Evolutionary conservation across 2,888 invertebrate genomes (phyloP), one percentile per base, ranked within the genome.

Genomic region (Ennomos erosarius): DNA sequence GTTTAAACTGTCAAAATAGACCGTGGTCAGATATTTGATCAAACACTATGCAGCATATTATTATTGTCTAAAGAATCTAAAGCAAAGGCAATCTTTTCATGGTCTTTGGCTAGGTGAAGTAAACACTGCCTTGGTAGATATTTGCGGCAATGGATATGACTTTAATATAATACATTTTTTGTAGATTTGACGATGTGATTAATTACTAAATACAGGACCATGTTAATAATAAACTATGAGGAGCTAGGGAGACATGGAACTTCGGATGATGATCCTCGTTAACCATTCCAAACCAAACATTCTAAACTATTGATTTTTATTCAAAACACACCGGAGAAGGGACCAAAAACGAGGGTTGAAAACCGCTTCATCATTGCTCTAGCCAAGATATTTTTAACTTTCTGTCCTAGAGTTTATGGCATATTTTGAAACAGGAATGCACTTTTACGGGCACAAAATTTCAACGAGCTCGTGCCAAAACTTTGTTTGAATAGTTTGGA

Each of bases 391-490:
- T 35, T 53, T 49, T 49, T 9, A 53, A 12, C 44, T 45, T 34
- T 53, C 10, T 44, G 4, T 16, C 9, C 10, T 36, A 10, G 11
- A 1, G 1, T 9, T 0, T 37, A 59, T 37, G 36, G 34, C n/a
- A 4, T 26, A 49, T 34, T 49, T 39, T 53, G 10, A 12, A 38
- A 8, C 2, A 37, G 4, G 33, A 9, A 11, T 13, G 37, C 34
- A n/a, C 1, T 26, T 26, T 2, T 10, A 12, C 36, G 49, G 39
- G 63, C 61, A 60, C 67, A 63, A 67, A 70, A 70, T 75, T 75
- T 72, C 69, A 80, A 81, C 68, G 75, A 74, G 71, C 73, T 67
- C 76, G 78, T 78, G 80, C 75, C 77, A 61, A 75, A 76, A 72
- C 75, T 75, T 70, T 74, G 71, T 73, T 68, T 74, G 62, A 68